Percentiles rank a stretch among this genome's conserved stretches.
These are phyloP conservation scores for Syngnathus scovelli DNA, from an alignment of 2,113 vertebrate genomes.

Conservation along the genomic window DNA sequence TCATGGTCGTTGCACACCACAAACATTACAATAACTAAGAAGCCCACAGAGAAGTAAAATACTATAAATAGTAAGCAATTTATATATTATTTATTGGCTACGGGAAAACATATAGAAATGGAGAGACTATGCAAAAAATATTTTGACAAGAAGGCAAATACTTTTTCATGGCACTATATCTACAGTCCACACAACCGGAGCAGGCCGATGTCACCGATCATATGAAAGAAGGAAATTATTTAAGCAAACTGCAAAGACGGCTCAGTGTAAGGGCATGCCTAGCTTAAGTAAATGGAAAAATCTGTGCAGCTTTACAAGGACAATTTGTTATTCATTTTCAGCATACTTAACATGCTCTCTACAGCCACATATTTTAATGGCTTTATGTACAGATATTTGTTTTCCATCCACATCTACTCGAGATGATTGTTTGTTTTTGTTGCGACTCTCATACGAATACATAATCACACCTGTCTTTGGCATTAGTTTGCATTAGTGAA, in stretches of 20 bases:
- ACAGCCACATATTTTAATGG: not conserved
- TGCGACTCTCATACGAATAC: slow-evolving; percentile 12
- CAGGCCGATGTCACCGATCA: not conserved
- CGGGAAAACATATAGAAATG: too few relatives aligned
- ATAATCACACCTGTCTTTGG: slow-evolving; percentile 13
- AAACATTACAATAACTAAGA: too few relatives aligned
- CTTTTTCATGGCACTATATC: not conserved
- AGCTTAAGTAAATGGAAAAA: not conserved
- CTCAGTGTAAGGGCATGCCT: not conserved
- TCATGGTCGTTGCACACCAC: too few relatives aligned
- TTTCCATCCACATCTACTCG: not conserved
- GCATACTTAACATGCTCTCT: not conserved
- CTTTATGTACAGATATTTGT: slow-evolving; percentile 2
- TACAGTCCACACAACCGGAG: not conserved
- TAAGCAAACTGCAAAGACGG: not conserved
- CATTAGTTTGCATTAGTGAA: slow-evolving; percentile 19
- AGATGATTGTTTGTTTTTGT: slow-evolving; percentile 10
- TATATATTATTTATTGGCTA: too few relatives aligned
- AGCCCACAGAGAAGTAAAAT: not conserved
- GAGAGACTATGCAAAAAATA: too few relatives aligned
- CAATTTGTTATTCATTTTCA: not conserved
- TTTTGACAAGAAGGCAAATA: too few relatives aligned
- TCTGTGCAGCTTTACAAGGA: not conserved
- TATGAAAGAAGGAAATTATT: not conserved
- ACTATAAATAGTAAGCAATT: not conserved